phyloP scores from a whole-genome alignment of 2,888 invertebrate species.

The Liposcelis brunnea region DNA sequence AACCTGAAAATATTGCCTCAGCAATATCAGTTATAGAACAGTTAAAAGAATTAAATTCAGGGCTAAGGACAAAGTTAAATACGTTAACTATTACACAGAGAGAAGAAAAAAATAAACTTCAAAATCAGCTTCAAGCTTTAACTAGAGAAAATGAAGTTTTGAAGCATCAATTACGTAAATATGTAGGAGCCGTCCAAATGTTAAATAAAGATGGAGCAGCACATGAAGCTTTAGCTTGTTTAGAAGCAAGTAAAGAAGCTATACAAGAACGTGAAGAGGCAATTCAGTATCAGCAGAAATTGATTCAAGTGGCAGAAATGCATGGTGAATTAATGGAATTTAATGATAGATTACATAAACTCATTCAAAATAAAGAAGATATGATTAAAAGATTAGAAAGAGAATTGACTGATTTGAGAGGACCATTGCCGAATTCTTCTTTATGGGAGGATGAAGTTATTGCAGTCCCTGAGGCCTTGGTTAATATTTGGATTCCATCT shows the following conservation, averaged over 20 bases:
- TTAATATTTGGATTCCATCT: slow-evolving; percentile 75
- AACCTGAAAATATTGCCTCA: slow-evolving; percentile 29
- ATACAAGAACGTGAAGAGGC: slow-evolving; percentile 47
- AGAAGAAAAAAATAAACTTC: slow-evolving; percentile 32
- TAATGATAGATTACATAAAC: slow-evolving; percentile 61
- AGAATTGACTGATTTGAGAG: slow-evolving; percentile 46
- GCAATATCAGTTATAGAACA: slow-evolving; percentile 27
- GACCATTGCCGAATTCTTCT: slow-evolving; percentile 37
- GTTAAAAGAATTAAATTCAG: slow-evolving; percentile 32
- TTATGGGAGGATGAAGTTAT: slow-evolving; percentile 26
- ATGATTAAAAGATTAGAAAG: slow-evolving; percentile 38
- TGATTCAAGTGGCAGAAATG: slow-evolving; percentile 84
- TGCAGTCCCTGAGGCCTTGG: slow-evolving; percentile 30
- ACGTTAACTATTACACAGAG: slow-evolving; percentile 30
- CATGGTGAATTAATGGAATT: slow-evolving; percentile 88
- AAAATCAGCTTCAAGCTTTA: slow-evolving; percentile 39
- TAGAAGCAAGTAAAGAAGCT: slow-evolving; percentile 23
- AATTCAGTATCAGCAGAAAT: slow-evolving; percentile 64
- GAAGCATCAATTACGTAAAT: slow-evolving; percentile 69
- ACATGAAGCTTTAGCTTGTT: slow-evolving; percentile 22
- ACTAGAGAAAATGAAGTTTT: slow-evolving; percentile 68
- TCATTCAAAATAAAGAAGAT: slow-evolving; percentile 44
- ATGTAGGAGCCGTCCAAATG: slow-evolving; percentile 77
- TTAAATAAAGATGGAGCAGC: slow-evolving; percentile 39
- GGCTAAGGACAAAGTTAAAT: slow-evolving; percentile 35